Evolutionary conservation across 2,113 vertebrate species (phyloP), one percentile per base, ranked within the genome.

Genomic region (Gymnorhina tibicen): DNA sequence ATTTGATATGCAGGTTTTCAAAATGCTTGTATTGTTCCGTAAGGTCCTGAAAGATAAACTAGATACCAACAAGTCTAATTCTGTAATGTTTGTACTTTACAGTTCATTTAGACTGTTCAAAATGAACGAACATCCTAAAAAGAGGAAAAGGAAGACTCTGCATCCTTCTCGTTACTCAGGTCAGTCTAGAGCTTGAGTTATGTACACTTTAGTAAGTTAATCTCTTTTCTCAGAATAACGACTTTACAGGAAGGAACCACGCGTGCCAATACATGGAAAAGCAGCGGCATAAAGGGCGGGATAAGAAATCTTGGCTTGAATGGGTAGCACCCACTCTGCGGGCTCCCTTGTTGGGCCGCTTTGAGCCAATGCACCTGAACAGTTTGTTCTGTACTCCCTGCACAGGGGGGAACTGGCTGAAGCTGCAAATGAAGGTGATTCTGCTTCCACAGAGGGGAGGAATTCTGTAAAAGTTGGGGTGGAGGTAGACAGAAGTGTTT

Each of bases 121-220:
- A 97, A 98, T 98, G 98, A 98, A 98, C 28, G 98, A 98, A 39
- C 98, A 98, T 96, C 98, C 98, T 89, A 98, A 98, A 96, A 98
- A 98, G 96, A 98, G 98, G 73, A 98, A 98, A 97, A 98, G 98
- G 97, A 98, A 98, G 97, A 98, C 98, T 69, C 95, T 98, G 63
- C 98, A 98, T 67, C 98, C 98, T 80, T 98, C 98, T 89, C 98
- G 98, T 85, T 98, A 98, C 67, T 98, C 98, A 97, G 98, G 98
- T 97, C 78, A 95, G 97, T 96, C n/a, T 53, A 67, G n/a, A 84
- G 37, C 30, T 76, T 76, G 33, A 87, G 24, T 68, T 63, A 8
- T 1, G 12, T 50, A 30, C 6, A 0, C 39, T 73, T 69, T 1
- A 50, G 12, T 63, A 35, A 56, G 33, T 39, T 50, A 22, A 23